phyloP scores from a whole-genome alignment of 2,888 invertebrate species.

The Hylaea fasciaria region DNA sequence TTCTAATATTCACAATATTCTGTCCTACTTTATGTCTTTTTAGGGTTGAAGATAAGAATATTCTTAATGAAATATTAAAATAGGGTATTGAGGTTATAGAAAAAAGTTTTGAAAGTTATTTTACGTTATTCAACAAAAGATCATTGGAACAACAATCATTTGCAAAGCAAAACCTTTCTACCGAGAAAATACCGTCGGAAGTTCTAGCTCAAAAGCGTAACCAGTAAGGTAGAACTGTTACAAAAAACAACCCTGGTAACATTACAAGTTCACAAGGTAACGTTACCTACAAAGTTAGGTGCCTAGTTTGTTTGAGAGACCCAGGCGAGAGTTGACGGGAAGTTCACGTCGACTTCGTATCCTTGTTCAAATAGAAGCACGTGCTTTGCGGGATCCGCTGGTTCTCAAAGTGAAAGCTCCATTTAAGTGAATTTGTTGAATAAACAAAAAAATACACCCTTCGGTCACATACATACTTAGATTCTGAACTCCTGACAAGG shows the following conservation, averaged over 20 bases:
- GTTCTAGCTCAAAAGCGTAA: conserved; percentile 7
- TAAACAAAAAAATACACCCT: no score
- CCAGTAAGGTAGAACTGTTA: conserved; percentile 13
- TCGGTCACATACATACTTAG: no score
- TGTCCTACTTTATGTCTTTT: conserved; percentile 29
- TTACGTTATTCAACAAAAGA: no score
- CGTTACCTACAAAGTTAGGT: conserved; percentile 26
- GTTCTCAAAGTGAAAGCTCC: conserved; percentile 21
- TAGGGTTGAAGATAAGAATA: conserved; percentile 26
- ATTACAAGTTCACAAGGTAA: conserved; percentile 29
- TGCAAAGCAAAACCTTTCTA: neutral
- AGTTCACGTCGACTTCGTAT: conserved; percentile 37
- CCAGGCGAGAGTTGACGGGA: conserved; percentile 26
- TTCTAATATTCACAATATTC: conserved; percentile 33
- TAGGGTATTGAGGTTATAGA: conserved; percentile 8
- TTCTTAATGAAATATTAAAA: conserved; percentile 21
- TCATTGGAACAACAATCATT: no score
- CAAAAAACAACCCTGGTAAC: conserved; percentile 28
- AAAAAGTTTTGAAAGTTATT: no score
- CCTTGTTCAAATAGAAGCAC: conserved; percentile 31
- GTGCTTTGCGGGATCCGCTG: conserved; percentile 21
- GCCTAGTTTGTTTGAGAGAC: conserved; percentile 38
- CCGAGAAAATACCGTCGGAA: conserved; percentile 8
- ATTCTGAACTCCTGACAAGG: no score
- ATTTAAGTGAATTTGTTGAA: neutral